Base-by-base conservation (phyloP, 2,888 invertebrate species). In the Nowickia ferox region DNA sequence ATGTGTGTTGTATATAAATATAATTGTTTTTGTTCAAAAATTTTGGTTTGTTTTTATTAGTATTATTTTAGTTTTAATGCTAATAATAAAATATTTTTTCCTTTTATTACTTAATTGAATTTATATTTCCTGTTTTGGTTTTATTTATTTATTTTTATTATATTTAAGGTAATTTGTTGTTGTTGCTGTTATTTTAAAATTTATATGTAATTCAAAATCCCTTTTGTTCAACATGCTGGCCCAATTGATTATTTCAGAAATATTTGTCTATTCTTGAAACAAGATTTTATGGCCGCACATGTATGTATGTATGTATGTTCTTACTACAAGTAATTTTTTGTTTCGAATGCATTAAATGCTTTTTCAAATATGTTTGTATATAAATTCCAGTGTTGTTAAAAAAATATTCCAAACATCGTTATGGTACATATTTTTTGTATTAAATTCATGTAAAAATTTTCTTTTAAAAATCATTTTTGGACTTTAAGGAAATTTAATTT, bases 21-120 rank as follows among this genome's bases (percentile, higher is more conserved):
- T 83, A 83, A 83, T 71, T 74, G 17, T 72, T 77, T 63, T 77
- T 81, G n/a, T 84, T 88, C 87, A 78, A 88, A 87, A 86, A 83
- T 84, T 51, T 87, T 75, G 38, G 8, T 19, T 69, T 76, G 19
- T 65, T 84, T 71, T 53, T 61, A 57, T 72, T 75, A n/a, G 30
- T 55, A 61, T 51, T 63, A 66, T 82, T 46, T 8, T 57, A 59
- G 63, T 65, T 71, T 72, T 86, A 9, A 46, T 84, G 75, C 68
- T 84, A 69, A 57, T 85, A 68, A 84, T 84, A 72, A 77, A 84
- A 85, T 86, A 87, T 19, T 81, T 57, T 48, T 65, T 40, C 61
- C 57, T 79, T 44, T 66, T 51, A 69, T 78, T 66, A 84, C 78
- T 76, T 85, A 86, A 77, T 81, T 87, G 80, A 84, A 81, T 76